A percentile compares a stretch with the other conserved stretches of the same genome.
Evolutionary conservation across 1,140 invertebrate species (phyloP).

Genomic region (Euura lappo): DNA sequence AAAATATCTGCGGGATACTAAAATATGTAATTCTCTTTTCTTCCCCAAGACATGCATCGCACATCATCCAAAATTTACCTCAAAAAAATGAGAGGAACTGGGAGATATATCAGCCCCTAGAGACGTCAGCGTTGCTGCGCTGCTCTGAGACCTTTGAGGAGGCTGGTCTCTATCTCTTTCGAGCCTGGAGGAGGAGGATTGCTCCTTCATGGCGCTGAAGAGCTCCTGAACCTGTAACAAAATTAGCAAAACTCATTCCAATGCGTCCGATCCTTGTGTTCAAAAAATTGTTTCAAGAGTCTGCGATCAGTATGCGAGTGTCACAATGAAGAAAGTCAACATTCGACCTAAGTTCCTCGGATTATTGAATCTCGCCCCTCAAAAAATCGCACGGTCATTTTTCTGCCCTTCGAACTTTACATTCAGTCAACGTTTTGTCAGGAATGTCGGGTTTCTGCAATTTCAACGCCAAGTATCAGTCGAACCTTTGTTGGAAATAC

Average conservation of each 20-base stretch:
- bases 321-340: too few species aligned
- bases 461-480: not conserved
- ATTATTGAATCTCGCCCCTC: too few species aligned
- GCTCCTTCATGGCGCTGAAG: constrained; percentile 75
- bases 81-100: constrained; percentile 85
- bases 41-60: not conserved
- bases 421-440: not conserved
- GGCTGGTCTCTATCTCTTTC: constrained; percentile 44
- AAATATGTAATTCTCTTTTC: not conserved
- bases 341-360: too few species aligned
- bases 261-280: too few species aligned
- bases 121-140: constrained; percentile 70
- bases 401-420: too few species aligned
- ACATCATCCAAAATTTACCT: constrained; percentile 60
- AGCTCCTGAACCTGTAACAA: constrained; percentile 70
- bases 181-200: constrained; percentile 56
- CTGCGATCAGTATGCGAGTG: too few species aligned
- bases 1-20: not conserved
- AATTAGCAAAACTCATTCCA: constrained; percentile 16
- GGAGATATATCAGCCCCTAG: constrained; percentile 80
- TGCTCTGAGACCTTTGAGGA: constrained; percentile 65
- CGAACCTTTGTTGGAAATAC: not conserved
- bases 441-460: not conserved
- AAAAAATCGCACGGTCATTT: too few species aligned
- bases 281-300: too few species aligned